Percentiles rank a stretch among this genome's conserved stretches.
These are phyloP conservation scores for Pheucticus melanocephalus DNA, from an alignment of 2,113 vertebrate species.

Conservation along the genomic window DNA sequence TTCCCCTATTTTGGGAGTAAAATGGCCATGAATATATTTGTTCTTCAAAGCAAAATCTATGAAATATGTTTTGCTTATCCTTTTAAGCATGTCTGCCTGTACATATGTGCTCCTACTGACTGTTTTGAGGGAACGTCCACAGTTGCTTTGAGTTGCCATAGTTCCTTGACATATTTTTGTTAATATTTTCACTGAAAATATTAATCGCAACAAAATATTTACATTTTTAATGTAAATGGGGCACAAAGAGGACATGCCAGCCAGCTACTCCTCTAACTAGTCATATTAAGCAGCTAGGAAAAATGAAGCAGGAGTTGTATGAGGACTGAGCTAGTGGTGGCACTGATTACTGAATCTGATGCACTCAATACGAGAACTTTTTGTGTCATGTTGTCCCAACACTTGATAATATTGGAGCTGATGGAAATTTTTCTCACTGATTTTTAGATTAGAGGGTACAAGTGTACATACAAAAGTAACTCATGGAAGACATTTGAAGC, in stretches of 20 bases:
- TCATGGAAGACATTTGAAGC: not conserved
- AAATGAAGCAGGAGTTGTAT: not conserved
- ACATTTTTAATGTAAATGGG: not conserved
- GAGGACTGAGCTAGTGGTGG: not conserved
- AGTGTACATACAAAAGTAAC: not conserved
- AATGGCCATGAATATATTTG: not conserved
- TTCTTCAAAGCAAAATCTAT: not conserved
- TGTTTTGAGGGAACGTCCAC: not conserved
- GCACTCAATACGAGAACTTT: not conserved
- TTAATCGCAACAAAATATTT: not conserved
- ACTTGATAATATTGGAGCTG: not conserved
- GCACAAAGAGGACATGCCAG: not conserved
- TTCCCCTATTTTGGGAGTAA: not conserved
- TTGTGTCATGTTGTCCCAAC: not conserved
- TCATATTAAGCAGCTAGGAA: not conserved
- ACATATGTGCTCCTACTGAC: not conserved
- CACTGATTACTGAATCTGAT: not conserved
- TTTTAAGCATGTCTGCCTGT: not conserved
- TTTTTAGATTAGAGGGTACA: not conserved
- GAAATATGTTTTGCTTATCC: not conserved
- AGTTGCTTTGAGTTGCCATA: not conserved
- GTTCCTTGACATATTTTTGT: not conserved
- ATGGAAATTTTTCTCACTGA: not conserved
- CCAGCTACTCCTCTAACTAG: not conserved
- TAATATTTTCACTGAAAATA: not conserved